Conservation (phyloP, 2,797 vertebrate genomes). For the Eleutherodactylus coqui region DNA sequence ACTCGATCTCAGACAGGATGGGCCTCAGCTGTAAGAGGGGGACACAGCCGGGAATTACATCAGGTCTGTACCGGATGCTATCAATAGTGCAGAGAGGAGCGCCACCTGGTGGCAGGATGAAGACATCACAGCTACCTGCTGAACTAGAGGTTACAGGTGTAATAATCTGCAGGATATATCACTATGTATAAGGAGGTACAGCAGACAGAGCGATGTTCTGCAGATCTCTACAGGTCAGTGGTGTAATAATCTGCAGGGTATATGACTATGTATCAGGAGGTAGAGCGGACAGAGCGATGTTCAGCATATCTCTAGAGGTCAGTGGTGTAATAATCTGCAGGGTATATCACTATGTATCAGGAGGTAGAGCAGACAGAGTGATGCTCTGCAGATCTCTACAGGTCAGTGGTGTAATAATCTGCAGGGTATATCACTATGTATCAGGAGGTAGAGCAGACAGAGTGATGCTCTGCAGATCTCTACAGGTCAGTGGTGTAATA, state of each 20-base stretch:
- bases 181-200: neutral
- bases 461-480: neutral
- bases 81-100: neutral
- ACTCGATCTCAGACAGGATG: slow-evolving; percentile 94
- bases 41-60: too few relatives aligned
- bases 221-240: neutral
- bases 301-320: neutral
- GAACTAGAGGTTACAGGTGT: neutral
- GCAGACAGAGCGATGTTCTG: neutral
- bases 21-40: slow-evolving; percentile 82
- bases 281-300: neutral
- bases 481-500: too few relatives aligned
- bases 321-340: slow-evolving; percentile 12
- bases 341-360: neutral
- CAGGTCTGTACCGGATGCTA: neutral
- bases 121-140: neutral
- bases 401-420: neutral
- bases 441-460: neutral
- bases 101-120: neutral
- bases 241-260: neutral
- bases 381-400: neutral
- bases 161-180: neutral
- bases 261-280: neutral
- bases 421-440: neutral
- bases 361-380: neutral